Conservation (phyloP, 2,888 invertebrate genomes). For the Thumatha senex region DNA sequence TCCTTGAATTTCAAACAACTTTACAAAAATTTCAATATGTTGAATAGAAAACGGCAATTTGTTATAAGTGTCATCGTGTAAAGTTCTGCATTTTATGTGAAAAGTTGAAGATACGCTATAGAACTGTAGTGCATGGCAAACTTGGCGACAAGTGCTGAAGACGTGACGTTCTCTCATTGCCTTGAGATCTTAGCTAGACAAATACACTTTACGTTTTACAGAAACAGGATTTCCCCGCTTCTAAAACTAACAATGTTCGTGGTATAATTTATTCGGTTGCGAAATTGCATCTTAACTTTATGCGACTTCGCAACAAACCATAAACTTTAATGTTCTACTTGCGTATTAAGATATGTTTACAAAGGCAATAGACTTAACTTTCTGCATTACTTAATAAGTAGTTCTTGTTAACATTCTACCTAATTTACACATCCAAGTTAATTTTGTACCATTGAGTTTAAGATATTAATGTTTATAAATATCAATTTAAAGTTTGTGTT, state of each 20-base stretch:
- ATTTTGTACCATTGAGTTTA: slow-evolving; percentile 5
- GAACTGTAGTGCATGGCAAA: slow-evolving; percentile 57
- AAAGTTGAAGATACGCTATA: slow-evolving; percentile 71
- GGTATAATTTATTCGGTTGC: slow-evolving; percentile 37
- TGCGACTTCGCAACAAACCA: slow-evolving; percentile 11
- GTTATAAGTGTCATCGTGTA: slow-evolving; percentile 63
- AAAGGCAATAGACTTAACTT: slow-evolving; percentile 12
- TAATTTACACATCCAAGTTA: not conserved
- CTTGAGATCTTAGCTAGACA: slow-evolving; percentile 52
- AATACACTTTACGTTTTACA: slow-evolving; percentile 42
- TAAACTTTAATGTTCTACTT: slow-evolving; percentile 12
- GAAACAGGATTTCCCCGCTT: slow-evolving; percentile 41
- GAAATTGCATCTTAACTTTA: slow-evolving; percentile 22
- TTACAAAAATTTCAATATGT: slow-evolving; percentile 63
- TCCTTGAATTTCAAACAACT: slow-evolving; percentile 30
- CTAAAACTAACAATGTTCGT: slow-evolving; percentile 31
- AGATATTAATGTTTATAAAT: slow-evolving; percentile 5
- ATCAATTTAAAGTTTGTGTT: slow-evolving; percentile 13
- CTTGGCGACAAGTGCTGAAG: slow-evolving; percentile 69
- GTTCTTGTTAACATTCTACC: slow-evolving; percentile 9
- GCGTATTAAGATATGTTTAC: slow-evolving; percentile 6
- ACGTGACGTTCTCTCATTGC: slow-evolving; percentile 68
- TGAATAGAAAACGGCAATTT: slow-evolving; percentile 65
- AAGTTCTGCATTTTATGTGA: slow-evolving; percentile 77
- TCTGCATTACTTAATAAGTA: not conserved